phyloP scores from a whole-genome alignment of 2,888 invertebrate species.

The Agrochola macilenta region DNA sequence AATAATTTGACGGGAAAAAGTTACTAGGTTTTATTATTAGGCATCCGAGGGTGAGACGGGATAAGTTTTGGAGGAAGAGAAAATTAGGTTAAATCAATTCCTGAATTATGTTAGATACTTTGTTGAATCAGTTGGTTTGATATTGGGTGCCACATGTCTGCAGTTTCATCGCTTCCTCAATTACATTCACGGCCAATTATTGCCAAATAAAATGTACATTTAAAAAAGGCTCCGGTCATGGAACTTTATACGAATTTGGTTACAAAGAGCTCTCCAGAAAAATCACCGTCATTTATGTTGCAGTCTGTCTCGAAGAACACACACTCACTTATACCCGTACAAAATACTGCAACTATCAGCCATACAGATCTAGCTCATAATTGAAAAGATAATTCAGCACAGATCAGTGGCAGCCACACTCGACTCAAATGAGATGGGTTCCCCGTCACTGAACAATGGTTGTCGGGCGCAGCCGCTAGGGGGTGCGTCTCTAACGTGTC shows the following conservation, averaged over 20 bases:
- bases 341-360: conserved; percentile 43
- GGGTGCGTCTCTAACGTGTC: conserved; percentile 49
- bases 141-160: background rate
- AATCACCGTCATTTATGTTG: background rate
- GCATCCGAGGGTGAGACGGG: background rate
- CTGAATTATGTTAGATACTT: conserved; percentile 1
- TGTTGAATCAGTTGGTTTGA: background rate
- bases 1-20: conserved; percentile 48
- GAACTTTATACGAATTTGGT: background rate
- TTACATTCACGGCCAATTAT: background rate
- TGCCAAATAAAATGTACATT: background rate
- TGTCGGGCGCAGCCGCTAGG: conserved; percentile 59
- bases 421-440: conserved; percentile 53
- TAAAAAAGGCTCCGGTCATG: too few species aligned
- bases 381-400: conserved; percentile 58
- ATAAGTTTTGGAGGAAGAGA: conserved; percentile 1
- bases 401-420: conserved; percentile 51
- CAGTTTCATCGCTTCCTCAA: background rate
- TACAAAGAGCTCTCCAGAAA: background rate
- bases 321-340: background rate
- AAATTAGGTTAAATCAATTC: conserved; percentile 17
- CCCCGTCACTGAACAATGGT: conserved; percentile 60
- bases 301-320: background rate
- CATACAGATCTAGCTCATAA: conserved; percentile 43
- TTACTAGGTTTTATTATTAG: conserved; percentile 37